phyloP scores from a whole-genome alignment of 1,140 invertebrate genomes.

The Saccostrea glomerata region DNA sequence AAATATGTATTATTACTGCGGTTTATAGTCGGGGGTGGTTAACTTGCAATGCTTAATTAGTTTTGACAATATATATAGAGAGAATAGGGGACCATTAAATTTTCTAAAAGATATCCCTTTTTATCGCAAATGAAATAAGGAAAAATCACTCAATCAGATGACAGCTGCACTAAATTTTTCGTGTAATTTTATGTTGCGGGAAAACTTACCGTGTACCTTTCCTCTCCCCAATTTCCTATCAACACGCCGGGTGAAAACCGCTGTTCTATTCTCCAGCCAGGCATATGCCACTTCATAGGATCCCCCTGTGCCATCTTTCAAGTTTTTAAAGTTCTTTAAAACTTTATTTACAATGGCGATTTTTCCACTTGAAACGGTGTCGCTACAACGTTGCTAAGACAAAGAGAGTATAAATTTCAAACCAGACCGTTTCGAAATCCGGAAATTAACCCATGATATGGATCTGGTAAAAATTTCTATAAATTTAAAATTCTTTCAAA shows the following conservation, averaged over 20 bases:
- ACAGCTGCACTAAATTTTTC: neutral
- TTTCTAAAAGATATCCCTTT: too few relatives aligned
- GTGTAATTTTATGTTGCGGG: neutral
- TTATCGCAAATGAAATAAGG: too few relatives aligned
- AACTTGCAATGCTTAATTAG: too few relatives aligned
- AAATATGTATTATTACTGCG: too few relatives aligned
- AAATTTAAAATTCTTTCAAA: neutral
- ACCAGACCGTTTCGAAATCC: neutral
- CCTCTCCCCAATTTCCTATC: slow-evolving; percentile 76
- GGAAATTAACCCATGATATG: too few relatives aligned
- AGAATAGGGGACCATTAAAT: too few relatives aligned
- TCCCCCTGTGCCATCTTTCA: slow-evolving; percentile 67
- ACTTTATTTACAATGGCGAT: slow-evolving; percentile 29
- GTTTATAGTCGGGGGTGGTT: too few relatives aligned
- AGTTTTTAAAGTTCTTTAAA: neutral
- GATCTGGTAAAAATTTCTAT: neutral
- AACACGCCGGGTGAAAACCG: slow-evolving; percentile 71
- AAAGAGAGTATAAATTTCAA: slow-evolving; percentile 24
- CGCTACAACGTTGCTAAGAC: slow-evolving; percentile 60
- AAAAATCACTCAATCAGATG: too few relatives aligned
- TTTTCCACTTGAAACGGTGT: neutral
- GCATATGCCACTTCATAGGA: slow-evolving; percentile 70
- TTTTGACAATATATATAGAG: too few relatives aligned
- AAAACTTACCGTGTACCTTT: slow-evolving; percentile 69
- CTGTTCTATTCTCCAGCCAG: slow-evolving; percentile 76